Conservation (phyloP, 2,888 invertebrate genomes). For the Orthonychiurus folsomi region DNA sequence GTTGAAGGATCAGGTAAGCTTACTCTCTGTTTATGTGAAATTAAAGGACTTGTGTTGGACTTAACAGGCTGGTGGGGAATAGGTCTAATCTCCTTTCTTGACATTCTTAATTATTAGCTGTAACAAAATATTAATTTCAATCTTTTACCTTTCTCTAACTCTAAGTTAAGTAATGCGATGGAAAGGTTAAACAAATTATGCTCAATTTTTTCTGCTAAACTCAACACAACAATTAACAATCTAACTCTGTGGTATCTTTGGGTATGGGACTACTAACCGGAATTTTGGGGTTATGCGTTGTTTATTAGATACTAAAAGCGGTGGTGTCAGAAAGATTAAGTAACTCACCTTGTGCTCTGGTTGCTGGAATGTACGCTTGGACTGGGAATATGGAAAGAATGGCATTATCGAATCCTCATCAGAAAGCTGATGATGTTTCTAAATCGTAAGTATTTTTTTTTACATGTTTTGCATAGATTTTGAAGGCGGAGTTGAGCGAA, state of each 20-base stretch:
- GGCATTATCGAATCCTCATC: conserved; percentile 90
- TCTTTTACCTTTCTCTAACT: no score
- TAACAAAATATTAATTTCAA: no score
- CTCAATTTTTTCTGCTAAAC: no score
- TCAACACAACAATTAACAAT: no score
- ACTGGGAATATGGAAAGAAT: conserved; percentile 99
- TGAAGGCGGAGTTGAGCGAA: conserved; percentile 52
- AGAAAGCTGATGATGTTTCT: conserved; percentile 86
- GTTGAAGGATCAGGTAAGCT: conserved; percentile 61
- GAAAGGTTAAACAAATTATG: no score
- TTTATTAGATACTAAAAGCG: conserved; percentile 59
- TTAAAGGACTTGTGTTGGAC: not conserved
- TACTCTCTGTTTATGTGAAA: conserved; percentile 12
- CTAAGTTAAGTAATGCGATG: no score
- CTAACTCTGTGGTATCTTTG: no score
- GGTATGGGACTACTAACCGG: no score
- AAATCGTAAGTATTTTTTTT: conserved; percentile 50
- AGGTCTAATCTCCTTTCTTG: no score
- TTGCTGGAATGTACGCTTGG: conserved; percentile 96
- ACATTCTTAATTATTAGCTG: no score
- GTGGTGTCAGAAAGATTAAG: conserved; percentile 77
- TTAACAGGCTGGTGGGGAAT: no score
- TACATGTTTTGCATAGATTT: conserved; percentile 43
- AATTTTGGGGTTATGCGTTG: not conserved
- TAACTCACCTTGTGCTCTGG: conserved; percentile 89